Percentiles rank a stretch among this genome's conserved stretches.
Conservation (phyloP, 2,888 invertebrate genomes). For the Pherbina coryleti region DNA sequence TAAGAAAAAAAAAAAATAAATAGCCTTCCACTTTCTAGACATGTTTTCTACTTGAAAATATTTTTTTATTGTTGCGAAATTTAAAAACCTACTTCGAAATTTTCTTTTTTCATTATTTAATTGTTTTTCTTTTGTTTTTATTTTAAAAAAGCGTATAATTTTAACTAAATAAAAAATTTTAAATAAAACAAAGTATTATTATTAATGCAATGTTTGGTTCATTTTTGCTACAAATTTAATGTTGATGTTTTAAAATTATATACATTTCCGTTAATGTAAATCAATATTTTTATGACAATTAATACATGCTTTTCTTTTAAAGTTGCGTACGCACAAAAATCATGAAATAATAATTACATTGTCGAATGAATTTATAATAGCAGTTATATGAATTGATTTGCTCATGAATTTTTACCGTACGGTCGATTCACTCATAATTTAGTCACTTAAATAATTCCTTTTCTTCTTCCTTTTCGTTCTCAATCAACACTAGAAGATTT, state of each 20-base stretch:
- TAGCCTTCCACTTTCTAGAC: conserved; percentile 11
- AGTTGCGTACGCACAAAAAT: background rate
- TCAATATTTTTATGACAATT: conserved; percentile 2
- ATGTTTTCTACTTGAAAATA: background rate
- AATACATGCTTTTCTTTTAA: background rate
- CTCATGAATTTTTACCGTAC: no score
- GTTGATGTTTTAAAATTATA: background rate
- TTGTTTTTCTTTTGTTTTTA: conserved; percentile 38
- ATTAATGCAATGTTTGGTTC: background rate
- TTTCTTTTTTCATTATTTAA: conserved; percentile 20
- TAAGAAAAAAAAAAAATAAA: conserved; percentile 44
- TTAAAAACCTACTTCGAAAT: conserved; percentile 33
- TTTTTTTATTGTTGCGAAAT: conserved; percentile 10
- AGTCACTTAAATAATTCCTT: no score
- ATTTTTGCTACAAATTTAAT: background rate
- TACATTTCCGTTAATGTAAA: conserved; percentile 10
- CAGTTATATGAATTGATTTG: background rate
- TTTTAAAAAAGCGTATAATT: conserved; percentile 47
- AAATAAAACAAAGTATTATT: conserved; percentile 39
- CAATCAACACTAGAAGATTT: background rate
- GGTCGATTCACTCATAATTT: no score
- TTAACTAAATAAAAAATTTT: conserved; percentile 42
- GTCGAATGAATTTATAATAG: background rate
- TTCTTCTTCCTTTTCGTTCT: background rate
- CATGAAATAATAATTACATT: background rate